Evolutionary conservation across 2,113 vertebrate genomes (phyloP).

Genomic region (Myotis lucifugus): DNA sequence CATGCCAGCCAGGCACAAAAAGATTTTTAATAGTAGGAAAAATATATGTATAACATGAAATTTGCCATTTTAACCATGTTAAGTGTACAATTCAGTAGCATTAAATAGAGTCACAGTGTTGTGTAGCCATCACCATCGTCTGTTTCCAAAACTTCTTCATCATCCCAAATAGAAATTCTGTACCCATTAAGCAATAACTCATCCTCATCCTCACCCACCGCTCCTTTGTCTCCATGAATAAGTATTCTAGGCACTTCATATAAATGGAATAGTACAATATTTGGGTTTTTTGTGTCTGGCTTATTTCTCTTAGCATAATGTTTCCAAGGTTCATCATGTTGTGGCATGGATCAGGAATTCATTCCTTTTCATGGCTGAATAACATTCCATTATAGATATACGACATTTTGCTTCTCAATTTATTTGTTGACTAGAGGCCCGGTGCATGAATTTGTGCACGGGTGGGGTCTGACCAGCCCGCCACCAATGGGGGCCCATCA

Average conservation of each 20-base stretch:
- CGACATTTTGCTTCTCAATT: not conserved
- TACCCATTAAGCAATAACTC: not conserved
- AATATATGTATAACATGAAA: not conserved
- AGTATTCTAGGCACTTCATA: not conserved
- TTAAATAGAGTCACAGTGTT: not conserved
- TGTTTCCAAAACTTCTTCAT: constrained; percentile 26
- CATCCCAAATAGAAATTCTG: not conserved
- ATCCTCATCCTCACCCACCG: not conserved
- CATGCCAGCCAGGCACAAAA: not conserved
- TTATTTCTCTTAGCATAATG: constrained; percentile 4
- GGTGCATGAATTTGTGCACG: too few relatives aligned
- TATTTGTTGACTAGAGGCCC: too few relatives aligned
- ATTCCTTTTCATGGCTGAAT: not conserved
- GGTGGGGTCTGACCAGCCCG: too few relatives aligned
- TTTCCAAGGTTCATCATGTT: not conserved
- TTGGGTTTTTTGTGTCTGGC: not conserved
- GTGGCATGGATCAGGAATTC: not conserved
- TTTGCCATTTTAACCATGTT: constrained; percentile 17
- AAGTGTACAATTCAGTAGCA: not conserved
- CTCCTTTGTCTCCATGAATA: not conserved
- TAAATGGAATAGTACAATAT: not conserved
- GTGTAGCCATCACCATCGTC: not conserved
- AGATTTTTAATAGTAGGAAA: not conserved
- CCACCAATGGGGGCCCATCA: too few relatives aligned
- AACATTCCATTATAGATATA: not conserved